Evolutionary conservation across 2,113 vertebrate species (phyloP).

Genomic region (Atractosteus spatula): DNA sequence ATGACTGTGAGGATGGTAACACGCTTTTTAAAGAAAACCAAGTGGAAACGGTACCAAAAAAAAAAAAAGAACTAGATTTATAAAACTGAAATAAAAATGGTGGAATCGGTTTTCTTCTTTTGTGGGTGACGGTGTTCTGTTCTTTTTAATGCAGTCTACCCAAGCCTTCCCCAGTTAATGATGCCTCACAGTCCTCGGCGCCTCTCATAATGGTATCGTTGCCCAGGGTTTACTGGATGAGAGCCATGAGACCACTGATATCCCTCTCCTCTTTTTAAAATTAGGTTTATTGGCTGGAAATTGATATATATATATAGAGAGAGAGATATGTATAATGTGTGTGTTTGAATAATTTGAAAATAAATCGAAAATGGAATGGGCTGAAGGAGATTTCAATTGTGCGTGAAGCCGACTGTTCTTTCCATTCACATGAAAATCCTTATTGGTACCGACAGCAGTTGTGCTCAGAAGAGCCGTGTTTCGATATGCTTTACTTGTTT

Average conservation of each 20-base stretch:
- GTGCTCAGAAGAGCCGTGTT: no score
- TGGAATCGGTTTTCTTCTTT: neutral
- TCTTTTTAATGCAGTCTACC: conserved; percentile 18
- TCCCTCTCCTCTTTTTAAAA: neutral
- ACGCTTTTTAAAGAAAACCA: no score
- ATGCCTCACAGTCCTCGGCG: conserved; percentile 44
- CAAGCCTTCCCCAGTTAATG: conserved; percentile 30
- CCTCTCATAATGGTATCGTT: conserved; percentile 57
- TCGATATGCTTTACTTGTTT: no score
- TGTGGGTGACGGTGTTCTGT: neutral
- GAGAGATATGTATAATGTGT: neutral
- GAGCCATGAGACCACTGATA: conserved; percentile 13
- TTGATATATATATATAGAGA: no score
- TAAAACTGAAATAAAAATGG: no score
- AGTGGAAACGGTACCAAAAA: neutral
- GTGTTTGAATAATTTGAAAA: neutral
- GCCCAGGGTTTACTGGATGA: conserved; percentile 27
- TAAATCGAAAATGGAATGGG: no score
- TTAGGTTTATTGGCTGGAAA: neutral
- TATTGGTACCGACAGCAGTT: no score
- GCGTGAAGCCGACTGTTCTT: no score
- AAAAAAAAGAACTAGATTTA: neutral
- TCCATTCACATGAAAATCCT: no score
- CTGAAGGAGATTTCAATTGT: no score
- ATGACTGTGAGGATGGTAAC: no score